Evolutionary conservation across 2,797 vertebrate genomes (phyloP).

Genomic region (Galaxias olidus): DNA sequence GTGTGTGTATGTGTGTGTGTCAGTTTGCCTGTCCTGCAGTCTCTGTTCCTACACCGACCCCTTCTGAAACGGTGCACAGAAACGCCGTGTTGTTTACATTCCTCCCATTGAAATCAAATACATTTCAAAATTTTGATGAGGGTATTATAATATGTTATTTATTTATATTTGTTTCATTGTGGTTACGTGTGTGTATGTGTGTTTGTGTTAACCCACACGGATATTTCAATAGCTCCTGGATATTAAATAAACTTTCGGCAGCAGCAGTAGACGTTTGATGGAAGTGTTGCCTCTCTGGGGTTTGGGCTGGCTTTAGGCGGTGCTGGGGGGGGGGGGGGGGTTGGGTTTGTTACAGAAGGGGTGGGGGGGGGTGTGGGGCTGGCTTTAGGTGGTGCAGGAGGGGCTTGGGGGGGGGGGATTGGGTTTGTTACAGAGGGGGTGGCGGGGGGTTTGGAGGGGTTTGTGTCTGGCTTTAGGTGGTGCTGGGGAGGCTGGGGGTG

Average conservation of each 20-base stretch:
- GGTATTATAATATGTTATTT: conserved; percentile 76
- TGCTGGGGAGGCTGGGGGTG: conserved; percentile 66
- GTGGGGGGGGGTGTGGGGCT: conserved; percentile 63
- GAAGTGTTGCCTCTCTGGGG: conserved; percentile 78
- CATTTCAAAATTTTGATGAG: no score
- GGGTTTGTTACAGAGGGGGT: conserved; percentile 18
- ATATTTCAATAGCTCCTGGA: conserved; percentile 87
- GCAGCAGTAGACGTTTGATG: conserved; percentile 67
- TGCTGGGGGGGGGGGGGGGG: conserved; percentile 67
- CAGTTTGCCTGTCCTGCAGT: conserved; percentile 28
- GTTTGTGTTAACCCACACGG: conserved; percentile 79
- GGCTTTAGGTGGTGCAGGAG: conserved; percentile 75
- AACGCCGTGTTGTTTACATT: conserved; percentile 67
- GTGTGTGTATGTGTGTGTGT: conserved; percentile 59
- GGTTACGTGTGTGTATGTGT: conserved; percentile 64
- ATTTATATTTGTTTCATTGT: conserved; percentile 74
- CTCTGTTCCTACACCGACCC: no score
- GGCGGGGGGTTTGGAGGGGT: conserved; percentile 57
- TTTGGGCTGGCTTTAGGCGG: conserved; percentile 78
- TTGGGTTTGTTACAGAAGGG: conserved; percentile 6
- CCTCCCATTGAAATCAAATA: conserved; percentile 76
- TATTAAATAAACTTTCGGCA: conserved; percentile 87
- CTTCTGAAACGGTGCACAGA: neutral
- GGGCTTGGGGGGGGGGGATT: conserved; percentile 63
- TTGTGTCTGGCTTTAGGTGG: conserved; percentile 78